Evolutionary conservation across 2,888 invertebrate species (phyloP).

Genomic region (Hyles lineata): DNA sequence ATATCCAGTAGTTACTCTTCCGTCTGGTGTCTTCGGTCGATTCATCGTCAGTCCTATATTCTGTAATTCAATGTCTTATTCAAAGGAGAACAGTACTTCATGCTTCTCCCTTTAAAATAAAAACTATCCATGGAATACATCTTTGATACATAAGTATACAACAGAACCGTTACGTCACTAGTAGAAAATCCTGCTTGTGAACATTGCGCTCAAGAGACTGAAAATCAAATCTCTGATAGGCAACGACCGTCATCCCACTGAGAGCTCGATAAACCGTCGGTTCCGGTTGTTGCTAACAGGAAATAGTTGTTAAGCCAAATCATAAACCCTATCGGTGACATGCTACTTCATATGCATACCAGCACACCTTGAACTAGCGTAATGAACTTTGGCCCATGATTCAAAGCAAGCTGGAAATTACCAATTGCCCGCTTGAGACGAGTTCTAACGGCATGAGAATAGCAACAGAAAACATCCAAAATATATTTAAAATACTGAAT

Average conservation of each 20-base stretch:
- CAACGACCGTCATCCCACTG: neutral
- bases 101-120: no score
- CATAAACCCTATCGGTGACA: neutral
- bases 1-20: no score
- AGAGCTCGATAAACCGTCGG: neutral
- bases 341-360: neutral
- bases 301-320: conserved; percentile 6
- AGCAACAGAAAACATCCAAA: no score
- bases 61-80: no score
- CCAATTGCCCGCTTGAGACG: neutral
- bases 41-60: no score
- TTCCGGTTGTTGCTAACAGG: conserved; percentile 6
- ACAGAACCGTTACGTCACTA: neutral
- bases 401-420: neutral
- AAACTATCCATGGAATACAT: no score
- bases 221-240: neutral
- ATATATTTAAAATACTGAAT: no score
- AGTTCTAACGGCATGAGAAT: no score
- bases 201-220: neutral
- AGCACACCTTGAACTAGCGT: neutral
- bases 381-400: neutral
- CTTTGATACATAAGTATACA: no score
- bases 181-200: neutral
- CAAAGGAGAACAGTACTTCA: no score
- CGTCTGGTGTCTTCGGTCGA: no score